phyloP scores from a whole-genome alignment of 2,888 invertebrate genomes.

The Lepidocyrtoides sp. region DNA sequence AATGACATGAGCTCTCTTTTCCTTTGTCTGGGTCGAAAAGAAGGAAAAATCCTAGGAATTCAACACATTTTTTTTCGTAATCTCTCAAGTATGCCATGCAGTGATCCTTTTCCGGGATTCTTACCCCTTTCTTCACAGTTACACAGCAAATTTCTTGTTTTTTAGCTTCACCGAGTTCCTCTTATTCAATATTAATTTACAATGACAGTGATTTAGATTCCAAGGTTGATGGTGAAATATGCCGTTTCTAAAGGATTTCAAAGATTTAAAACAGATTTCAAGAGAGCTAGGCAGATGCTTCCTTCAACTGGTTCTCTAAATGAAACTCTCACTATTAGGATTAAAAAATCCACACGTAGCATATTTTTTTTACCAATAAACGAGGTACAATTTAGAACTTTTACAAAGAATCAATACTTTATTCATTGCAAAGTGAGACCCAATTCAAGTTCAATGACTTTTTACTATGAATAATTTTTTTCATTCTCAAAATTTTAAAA shows the following conservation, averaged over 20 bases:
- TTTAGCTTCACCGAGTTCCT: neutral
- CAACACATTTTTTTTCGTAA: conserved; percentile 41
- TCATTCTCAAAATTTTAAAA: no score
- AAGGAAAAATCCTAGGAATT: conserved; percentile 10
- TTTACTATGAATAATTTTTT: no score
- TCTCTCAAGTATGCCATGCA: conserved; percentile 67
- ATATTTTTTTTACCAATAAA: neutral
- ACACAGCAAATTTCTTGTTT: neutral
- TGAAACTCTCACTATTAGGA: no score
- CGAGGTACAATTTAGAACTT: no score
- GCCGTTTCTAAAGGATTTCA: neutral
- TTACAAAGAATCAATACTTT: no score
- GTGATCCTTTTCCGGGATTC: neutral
- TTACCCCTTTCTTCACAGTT: conserved; percentile 31
- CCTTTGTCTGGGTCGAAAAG: neutral
- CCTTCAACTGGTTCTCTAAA: neutral
- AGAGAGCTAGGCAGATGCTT: neutral
- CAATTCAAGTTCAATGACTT: no score
- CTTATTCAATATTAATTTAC: conserved; percentile 22
- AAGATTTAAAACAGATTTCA: neutral
- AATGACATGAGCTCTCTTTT: conserved; percentile 31
- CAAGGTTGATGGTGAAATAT: neutral
- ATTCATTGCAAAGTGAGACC: no score
- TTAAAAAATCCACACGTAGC: no score
- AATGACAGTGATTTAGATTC: conserved; percentile 56